A percentile compares a stretch with the other conserved stretches of the same genome.
These are phyloP conservation scores for Cosmorhoe ocellata DNA, from an alignment of 2,888 invertebrate genomes.

Conservation along the genomic window DNA sequence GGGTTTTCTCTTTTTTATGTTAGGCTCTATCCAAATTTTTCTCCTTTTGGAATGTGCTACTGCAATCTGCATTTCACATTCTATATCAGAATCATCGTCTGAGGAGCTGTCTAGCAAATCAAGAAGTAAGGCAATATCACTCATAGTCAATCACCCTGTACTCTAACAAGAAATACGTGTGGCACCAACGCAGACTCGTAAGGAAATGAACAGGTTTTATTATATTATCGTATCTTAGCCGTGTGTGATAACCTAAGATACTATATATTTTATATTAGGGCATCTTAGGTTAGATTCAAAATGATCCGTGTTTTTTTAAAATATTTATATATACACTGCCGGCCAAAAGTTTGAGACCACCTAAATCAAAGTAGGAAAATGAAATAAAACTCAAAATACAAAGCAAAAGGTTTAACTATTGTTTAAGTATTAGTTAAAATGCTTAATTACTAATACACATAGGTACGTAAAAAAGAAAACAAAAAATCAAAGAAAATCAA, in stretches of 20 bases:
- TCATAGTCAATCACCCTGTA: neutral
- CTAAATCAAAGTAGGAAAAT: too few relatives aligned
- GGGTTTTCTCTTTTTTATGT: neutral
- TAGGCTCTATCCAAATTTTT: neutral
- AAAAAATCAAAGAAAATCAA: too few relatives aligned
- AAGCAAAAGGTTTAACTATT: too few relatives aligned
- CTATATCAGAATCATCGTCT: neutral
- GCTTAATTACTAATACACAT: too few relatives aligned
- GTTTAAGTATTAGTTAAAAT: too few relatives aligned
- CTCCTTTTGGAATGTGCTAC: slow-evolving; percentile 1
- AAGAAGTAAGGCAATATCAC: neutral
- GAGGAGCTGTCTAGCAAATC: neutral
- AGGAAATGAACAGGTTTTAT: neutral
- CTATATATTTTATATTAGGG: too few relatives aligned
- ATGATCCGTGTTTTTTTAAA: too few relatives aligned
- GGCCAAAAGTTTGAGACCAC: too few relatives aligned
- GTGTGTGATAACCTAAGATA: neutral
- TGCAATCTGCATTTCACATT: slow-evolving; percentile 1
- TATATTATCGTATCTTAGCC: neutral
- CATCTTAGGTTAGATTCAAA: too few relatives aligned
- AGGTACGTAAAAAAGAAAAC: too few relatives aligned
- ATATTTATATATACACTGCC: too few relatives aligned
- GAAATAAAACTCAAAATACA: too few relatives aligned
- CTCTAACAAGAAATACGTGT: neutral
- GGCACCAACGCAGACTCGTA: neutral